These are phyloP conservation scores for Lordiphosa fenestrarum DNA, from an alignment of 2,888 invertebrate species.

Conservation along the genomic window DNA sequence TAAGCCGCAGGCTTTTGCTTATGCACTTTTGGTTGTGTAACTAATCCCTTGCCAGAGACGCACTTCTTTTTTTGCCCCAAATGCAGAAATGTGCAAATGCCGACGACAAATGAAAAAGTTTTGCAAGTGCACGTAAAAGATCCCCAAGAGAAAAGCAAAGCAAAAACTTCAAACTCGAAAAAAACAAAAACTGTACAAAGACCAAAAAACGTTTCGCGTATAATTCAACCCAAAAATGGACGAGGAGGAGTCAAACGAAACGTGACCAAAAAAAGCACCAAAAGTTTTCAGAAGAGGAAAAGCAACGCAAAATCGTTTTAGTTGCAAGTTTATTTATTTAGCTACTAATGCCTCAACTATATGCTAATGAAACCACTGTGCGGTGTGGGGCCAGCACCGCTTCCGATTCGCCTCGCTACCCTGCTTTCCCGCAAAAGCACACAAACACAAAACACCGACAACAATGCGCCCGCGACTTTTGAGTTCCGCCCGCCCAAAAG, in stretches of 20 bases:
- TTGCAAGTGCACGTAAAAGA: constrained; percentile 34
- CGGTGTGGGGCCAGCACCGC: constrained; percentile 25
- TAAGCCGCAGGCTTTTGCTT: constrained; percentile 65
- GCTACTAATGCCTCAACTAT: constrained; percentile 56
- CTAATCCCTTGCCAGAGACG: constrained; percentile 35
- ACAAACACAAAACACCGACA: constrained; percentile 1
- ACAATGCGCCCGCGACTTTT: constrained; percentile 10
- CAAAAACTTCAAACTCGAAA: neutral
- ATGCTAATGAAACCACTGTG: constrained; percentile 70
- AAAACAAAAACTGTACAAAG: constrained; percentile 6
- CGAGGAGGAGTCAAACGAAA: constrained; percentile 10
- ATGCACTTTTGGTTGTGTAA: constrained; percentile 58
- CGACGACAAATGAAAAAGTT: constrained; percentile 46
- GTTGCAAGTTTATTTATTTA: constrained; percentile 69
- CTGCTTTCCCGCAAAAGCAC: constrained; percentile 2
- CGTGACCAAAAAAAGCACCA: constrained; percentile 35
- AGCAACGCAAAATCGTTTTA: constrained; percentile 65
- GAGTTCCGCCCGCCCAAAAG: constrained; percentile 13
- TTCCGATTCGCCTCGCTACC: constrained; percentile 1
- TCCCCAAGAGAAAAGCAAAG: constrained; percentile 19
- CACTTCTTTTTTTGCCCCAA: constrained; percentile 1
- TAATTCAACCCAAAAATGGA: constrained; percentile 27
- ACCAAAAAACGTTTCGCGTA: constrained; percentile 38
- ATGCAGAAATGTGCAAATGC: constrained; percentile 37
- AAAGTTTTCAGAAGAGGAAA: constrained; percentile 8